Evolutionary conservation across 2,888 invertebrate species (phyloP), one percentile per base, ranked within the genome.

Genomic region (Orchesellides sinensis): DNA sequence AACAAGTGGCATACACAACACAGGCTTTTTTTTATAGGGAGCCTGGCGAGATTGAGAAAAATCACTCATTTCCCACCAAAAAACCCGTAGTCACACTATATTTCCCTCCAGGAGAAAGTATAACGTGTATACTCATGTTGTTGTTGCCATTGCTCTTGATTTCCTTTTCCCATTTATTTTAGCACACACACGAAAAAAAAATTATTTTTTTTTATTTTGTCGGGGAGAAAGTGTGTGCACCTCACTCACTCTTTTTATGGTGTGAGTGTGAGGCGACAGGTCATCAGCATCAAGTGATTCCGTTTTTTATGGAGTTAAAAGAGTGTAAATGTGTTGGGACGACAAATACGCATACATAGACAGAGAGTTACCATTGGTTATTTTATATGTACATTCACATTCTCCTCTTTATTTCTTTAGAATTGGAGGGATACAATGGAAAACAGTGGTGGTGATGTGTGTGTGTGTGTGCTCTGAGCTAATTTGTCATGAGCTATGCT

Each of bases 401-500:
- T 68, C 19, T 68, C 14, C 52, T 68, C 52, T 25, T 27, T 66
- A 1, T 19, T 12, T 21, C 45, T 65, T n/a, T n/a, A n/a, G n/a
- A n/a, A n/a, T n/a, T n/a, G n/a, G n/a, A n/a, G n/a, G n/a, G n/a
- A 19, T 8, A 21, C 52, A 52, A 21, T 52, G 52, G 52, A 1
- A 52, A 10, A 56, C 17, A 27, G 27, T 27, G 56, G 27, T 56
- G 23, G 56, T 56, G 56, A 27, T 56, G 56, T 4, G 3, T 23
- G n/a, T 56, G 59, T 59, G 78, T 78, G 78, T 78, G 70, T 70
- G 78, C 70, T 78, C 69, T 61, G 25, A 70, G 70, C 78, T 78
- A 78, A 78, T 78, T 78, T 78, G 78, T 78, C 78, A 78, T 78
- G 78, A 69, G 69, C n/a, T 17, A 21, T 32, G 59, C 40, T 72